These are phyloP conservation scores for Rallus crepitans DNA, from an alignment of 2,797 vertebrate species.

Conservation along the genomic window DNA sequence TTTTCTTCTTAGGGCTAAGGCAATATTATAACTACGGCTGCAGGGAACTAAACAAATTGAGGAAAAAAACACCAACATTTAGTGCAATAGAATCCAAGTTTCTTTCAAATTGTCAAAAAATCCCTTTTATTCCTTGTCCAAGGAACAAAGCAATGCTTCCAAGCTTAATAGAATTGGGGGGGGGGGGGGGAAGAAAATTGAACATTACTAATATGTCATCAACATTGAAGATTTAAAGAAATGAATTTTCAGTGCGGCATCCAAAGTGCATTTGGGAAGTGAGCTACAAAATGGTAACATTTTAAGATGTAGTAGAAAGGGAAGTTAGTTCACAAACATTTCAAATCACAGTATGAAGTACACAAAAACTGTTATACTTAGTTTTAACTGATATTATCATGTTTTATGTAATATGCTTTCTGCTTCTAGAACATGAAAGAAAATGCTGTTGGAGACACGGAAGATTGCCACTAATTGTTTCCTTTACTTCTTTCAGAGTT, in stretches of 20 bases:
- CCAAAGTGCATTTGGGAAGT: neutral
- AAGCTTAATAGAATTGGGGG: neutral
- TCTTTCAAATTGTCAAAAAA: neutral
- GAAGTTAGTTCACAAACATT: neutral
- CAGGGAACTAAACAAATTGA: neutral
- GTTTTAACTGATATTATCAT: neutral
- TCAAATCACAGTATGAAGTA: neutral
- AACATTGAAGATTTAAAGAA: neutral
- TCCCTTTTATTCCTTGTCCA: neutral
- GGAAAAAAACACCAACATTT: neutral
- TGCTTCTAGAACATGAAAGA: neutral
- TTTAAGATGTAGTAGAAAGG: neutral
- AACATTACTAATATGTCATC: neutral
- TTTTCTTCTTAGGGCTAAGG: neutral
- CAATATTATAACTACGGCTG: neutral
- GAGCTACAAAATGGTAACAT: neutral
- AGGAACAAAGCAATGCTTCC: neutral
- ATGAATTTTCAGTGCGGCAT: neutral
- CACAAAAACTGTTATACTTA: fast-evolving
- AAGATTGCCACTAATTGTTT: neutral
- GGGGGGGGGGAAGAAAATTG: too few relatives aligned
- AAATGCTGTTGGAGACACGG: neutral
- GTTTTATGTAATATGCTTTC: neutral
- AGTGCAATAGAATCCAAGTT: neutral
- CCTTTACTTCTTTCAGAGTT: neutral